phyloP scores from a whole-genome alignment of 37 sponge, comb jelly and placozoan genomes.

The Ephydatia muelleri region DNA sequence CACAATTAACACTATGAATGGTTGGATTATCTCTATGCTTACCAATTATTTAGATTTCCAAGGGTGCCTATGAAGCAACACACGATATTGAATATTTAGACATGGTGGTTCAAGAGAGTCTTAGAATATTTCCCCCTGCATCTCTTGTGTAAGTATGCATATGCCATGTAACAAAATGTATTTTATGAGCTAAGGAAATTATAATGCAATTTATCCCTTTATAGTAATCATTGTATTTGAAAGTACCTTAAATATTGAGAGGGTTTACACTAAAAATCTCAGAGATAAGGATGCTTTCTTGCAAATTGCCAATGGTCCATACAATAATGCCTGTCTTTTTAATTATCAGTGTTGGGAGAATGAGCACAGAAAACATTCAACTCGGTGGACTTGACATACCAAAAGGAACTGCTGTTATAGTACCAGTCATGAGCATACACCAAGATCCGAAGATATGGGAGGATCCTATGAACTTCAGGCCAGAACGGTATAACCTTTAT shows the following conservation, averaged over 20 bases:
- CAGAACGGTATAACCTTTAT: slow-evolving; percentile 66
- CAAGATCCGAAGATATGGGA: slow-evolving; percentile 73
- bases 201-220: too few relatives aligned
- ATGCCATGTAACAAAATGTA: too few relatives aligned
- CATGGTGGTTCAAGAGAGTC: slow-evolving; percentile 72
- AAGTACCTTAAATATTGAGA: too few relatives aligned
- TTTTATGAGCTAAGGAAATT: too few relatives aligned
- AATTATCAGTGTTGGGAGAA: neutral
- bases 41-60: too few relatives aligned
- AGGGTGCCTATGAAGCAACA: slow-evolving; percentile 54
- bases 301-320: too few relatives aligned
- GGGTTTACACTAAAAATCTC: too few relatives aligned
- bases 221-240: too few relatives aligned
- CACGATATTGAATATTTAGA: slow-evolving; percentile 74
- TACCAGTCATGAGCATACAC: slow-evolving; percentile 61
- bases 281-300: too few relatives aligned
- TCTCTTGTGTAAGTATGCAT: neutral
- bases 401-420: slow-evolving; percentile 17
- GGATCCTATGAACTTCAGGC: slow-evolving; percentile 76
- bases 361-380: neutral
- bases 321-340: too few relatives aligned
- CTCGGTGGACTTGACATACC: slow-evolving; percentile 24
- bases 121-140: slow-evolving; percentile 75
- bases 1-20: too few relatives aligned
- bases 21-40: too few relatives aligned